These are phyloP conservation scores for Eretmocerus hayati DNA, from an alignment of 2,888 invertebrate genomes.

Conservation along the genomic window DNA sequence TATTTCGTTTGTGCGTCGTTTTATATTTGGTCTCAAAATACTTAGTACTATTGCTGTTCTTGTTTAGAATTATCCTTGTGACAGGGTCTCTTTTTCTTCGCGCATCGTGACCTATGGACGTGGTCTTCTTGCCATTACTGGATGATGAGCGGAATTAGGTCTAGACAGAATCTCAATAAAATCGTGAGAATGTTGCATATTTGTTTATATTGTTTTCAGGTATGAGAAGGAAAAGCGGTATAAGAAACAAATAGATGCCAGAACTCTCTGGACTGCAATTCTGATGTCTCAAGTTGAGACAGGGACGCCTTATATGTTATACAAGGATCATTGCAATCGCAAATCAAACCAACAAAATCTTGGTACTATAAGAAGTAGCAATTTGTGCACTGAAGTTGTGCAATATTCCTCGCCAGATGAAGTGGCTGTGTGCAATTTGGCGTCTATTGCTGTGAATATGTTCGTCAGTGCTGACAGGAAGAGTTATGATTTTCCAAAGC, in stretches of 20 bases:
- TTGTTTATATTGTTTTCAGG: slow-evolving; percentile 35
- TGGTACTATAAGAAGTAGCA: slow-evolving; percentile 97
- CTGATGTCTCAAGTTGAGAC: slow-evolving; percentile 95
- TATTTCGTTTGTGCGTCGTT: too few relatives aligned
- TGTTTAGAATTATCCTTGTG: too few relatives aligned
- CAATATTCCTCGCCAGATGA: slow-evolving; percentile 90
- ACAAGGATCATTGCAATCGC: slow-evolving; percentile 91
- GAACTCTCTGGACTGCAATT: slow-evolving; percentile 88
- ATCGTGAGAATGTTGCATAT: too few relatives aligned
- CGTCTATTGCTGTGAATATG: slow-evolving; percentile 93
- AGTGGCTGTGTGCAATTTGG: slow-evolving; percentile 96
- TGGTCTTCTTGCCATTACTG: too few relatives aligned
- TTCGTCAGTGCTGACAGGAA: slow-evolving; percentile 72
- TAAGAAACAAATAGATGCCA: slow-evolving; percentile 67
- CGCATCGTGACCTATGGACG: too few relatives aligned
- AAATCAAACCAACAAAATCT: slow-evolving; percentile 98
- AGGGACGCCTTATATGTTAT: slow-evolving; percentile 95
- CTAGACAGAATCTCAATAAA: too few relatives aligned
- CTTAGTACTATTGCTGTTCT: too few relatives aligned
- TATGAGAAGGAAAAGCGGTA: slow-evolving; percentile 78
- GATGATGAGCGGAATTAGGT: too few relatives aligned
- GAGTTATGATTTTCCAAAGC: slow-evolving; percentile 78
- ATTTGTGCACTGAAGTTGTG: slow-evolving; percentile 96
- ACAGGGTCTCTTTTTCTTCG: too few relatives aligned
- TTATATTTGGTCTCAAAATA: too few relatives aligned